phyloP scores from a whole-genome alignment of 2,113 vertebrate species.

The Tauraco erythrolophus region DNA sequence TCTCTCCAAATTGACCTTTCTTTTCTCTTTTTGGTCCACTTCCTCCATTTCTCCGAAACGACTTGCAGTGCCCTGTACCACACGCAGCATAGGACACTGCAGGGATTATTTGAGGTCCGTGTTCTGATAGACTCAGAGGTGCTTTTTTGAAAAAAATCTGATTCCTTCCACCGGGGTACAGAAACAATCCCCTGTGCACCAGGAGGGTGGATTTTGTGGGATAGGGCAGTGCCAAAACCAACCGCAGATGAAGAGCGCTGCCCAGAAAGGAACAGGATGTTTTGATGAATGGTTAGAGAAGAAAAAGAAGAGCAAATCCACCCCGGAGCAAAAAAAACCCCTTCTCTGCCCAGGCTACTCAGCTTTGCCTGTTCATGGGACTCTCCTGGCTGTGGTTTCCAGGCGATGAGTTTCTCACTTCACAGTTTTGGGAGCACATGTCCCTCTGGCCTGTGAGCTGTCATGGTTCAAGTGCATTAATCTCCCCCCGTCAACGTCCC shows the following conservation, averaged over 20 bases:
- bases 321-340: neutral
- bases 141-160: neutral
- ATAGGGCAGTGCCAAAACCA: neutral
- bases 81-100: fast-evolving
- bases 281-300: neutral
- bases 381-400: neutral
- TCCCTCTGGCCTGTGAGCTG: neutral
- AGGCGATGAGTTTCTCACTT: constrained; percentile 14
- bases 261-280: neutral
- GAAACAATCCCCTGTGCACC: neutral
- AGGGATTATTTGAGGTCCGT: neutral
- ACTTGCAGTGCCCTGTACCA: neutral
- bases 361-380: neutral
- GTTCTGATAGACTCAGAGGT: neutral
- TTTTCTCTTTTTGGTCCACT: neutral
- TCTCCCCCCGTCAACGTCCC: neutral
- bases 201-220: neutral
- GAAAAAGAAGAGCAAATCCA: neutral
- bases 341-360: fast-evolving
- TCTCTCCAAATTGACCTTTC: neutral
- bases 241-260: neutral
- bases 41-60: neutral
- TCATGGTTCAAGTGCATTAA: neutral
- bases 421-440: constrained; percentile 8
- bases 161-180: neutral